A percentile compares a stretch with the other conserved stretches of the same genome.
These are phyloP conservation scores for Scaptomyza graminum DNA, from an alignment of 1,140 invertebrate genomes.

Conservation along the genomic window DNA sequence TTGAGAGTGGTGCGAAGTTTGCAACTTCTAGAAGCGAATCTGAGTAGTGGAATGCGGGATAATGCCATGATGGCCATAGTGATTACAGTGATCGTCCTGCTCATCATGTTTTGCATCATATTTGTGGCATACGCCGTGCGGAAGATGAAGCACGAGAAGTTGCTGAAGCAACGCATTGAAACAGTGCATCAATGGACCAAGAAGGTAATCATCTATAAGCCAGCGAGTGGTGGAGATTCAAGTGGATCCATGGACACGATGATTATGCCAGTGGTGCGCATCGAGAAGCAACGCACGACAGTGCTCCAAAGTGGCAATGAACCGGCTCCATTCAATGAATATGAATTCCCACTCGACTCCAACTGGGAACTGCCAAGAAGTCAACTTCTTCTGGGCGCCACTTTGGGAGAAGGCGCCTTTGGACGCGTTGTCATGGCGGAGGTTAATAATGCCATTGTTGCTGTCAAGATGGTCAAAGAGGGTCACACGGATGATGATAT, in stretches of 20 bases:
- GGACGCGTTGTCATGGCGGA: constrained; percentile 96
- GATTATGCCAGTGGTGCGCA: constrained; percentile 93
- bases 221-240: constrained; percentile 85
- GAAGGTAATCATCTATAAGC: constrained; percentile 94
- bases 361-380: constrained; percentile 95
- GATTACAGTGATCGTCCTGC: constrained; percentile 30
- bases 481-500: constrained; percentile 99
- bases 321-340: constrained; percentile 91
- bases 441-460: constrained; percentile 93
- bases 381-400: constrained; percentile 90
- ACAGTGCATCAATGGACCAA: constrained; percentile 94
- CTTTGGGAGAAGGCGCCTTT: constrained; percentile 97
- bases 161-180: constrained; percentile 91
- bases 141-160: constrained; percentile 85
- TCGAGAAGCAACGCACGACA: constrained; percentile 92
- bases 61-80: constrained; percentile 39
- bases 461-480: constrained; percentile 99
- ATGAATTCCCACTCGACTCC: constrained; percentile 95
- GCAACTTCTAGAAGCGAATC: constrained; percentile 34
- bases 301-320: constrained; percentile 86
- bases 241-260: constrained; percentile 85
- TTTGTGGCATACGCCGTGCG: constrained; percentile 85
- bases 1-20: constrained; percentile 90
- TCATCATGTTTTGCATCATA: constrained; percentile 51
- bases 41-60: constrained; percentile 39